Base-by-base conservation (phyloP, 2,797 vertebrate genomes). In the Propithecus perrieri region DNA sequence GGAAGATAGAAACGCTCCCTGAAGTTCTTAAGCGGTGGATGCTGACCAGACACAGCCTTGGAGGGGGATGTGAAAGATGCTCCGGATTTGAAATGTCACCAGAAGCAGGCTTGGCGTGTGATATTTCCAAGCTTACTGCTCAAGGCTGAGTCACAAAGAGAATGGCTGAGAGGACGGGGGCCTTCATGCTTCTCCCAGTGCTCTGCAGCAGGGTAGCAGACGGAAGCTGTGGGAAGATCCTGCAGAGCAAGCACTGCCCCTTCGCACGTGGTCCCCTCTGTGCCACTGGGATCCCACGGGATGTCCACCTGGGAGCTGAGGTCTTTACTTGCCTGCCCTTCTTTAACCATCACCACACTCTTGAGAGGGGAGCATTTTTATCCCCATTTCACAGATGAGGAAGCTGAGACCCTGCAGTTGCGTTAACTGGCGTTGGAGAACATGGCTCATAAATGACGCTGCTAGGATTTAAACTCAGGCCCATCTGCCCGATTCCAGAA, bases 81-180 rank as follows among this genome's bases (percentile, higher is more conserved):
- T 91, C 88, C 71, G 74, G 88, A 89, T 89, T 65, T 83, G 92
- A 98, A 98, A 96, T 96, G 96, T 94, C 97, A 96, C 85, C 57
- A 26, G 89, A 85, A 69, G 61, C 78, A 43, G 84, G 50, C 84
- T 94, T 5, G 30, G 71, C 22, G 18, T 50, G 80, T 94, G 98
- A 5, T 74, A 96, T 94, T 97, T 97, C 46, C 46, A 17, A 78
- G 33, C 43, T 88, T 30, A 12, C 81, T 95, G 78, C 91, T 80
- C 67, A 13, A 88, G 75, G 84, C 74, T 97, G 96, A 97, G 89
- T 97, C 97, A 98, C 59, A 4, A 10, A 61, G 88, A 88, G 94
- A 94, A 89, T 38, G 88, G 94, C 84, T 41, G 93, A 84, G 74
- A 90, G 69, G 74, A 63, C 5, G 20, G 11, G 35, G 89, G 46